Evolutionary conservation across 2,113 vertebrate species (phyloP).

Genomic region (Oenanthe melanoleuca): DNA sequence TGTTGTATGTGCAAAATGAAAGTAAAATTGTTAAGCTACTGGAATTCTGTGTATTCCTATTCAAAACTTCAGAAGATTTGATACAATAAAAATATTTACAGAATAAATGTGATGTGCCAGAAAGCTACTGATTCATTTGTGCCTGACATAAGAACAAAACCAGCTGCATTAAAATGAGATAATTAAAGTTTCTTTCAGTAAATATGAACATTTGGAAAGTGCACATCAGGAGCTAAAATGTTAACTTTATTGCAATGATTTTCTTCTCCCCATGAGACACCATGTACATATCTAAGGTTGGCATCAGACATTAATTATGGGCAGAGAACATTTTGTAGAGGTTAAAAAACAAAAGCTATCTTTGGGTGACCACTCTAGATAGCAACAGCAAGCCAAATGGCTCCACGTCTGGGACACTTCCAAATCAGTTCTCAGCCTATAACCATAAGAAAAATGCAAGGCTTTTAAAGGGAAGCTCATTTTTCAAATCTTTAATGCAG

Average conservation of each 20-base stretch:
- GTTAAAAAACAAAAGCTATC: background rate
- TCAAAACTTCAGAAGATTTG: background rate
- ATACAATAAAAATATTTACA: background rate
- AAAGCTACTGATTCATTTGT: background rate
- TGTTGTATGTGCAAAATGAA: background rate
- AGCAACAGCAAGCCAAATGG: background rate
- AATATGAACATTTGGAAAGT: background rate
- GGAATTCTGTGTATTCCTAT: background rate
- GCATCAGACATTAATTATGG: background rate
- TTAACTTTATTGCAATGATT: slow-evolving; percentile 3
- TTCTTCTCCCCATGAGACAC: background rate
- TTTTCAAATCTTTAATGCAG: background rate
- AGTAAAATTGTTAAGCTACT: background rate
- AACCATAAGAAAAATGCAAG: background rate
- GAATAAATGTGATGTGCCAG: background rate
- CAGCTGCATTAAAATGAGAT: background rate
- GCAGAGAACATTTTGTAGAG: background rate
- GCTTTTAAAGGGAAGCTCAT: background rate
- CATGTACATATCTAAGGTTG: background rate
- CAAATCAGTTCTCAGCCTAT: background rate
- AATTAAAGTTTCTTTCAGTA: background rate
- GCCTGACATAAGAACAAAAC: background rate
- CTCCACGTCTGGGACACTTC: background rate
- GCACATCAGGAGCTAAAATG: background rate
- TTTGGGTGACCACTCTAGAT: background rate